Evolutionary conservation across 2,113 vertebrate genomes (phyloP), one percentile per base, ranked within the genome.

Genomic region (Carassius gibelio): DNA sequence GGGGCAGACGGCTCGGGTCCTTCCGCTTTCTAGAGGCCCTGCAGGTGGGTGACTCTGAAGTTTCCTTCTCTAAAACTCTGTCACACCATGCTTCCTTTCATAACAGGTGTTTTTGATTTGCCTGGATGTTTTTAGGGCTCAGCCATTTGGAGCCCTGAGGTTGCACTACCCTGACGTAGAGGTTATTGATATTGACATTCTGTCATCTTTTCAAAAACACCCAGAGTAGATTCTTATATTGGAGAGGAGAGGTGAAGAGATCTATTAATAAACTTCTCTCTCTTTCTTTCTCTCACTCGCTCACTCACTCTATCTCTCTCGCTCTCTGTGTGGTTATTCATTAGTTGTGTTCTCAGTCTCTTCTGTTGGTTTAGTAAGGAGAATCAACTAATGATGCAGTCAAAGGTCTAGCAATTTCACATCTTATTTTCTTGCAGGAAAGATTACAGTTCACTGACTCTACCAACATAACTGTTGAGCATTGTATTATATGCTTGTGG

Each of bases 21-120:
- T 96, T 95, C 50, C 95, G 93, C 75, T 97, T 98, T 89, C 93
- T 98, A 14, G 97, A 98, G 91, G 96, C 97, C 2, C 92, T 98
- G 84, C 96, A 98, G 97, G 97, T 98, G 94, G 68, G 82, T 79
- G 57, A 21, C 19, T 72, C 72, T 71, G 45, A 38, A 81, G 50
- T 75, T 81, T 42, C 38, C 76, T 76, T 64, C 68, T 75, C 61
- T 79, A 72, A 84, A 86, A 76, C 69, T 55, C 77, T 38, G 17
- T 48, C 14, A 34, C 36, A 1, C 45, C 52, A 50, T 36, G 71
- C 87, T 90, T 90, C 64, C 85, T 85, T 86, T 88, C 83, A 86
- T 77, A 91, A 89, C 90, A 10, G 45, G 71, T 57, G 17, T 34
- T 66, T 75, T 48, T 50, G 71, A 79, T 45, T 23, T 57, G 57